phyloP scores from a whole-genome alignment of 2,888 invertebrate species.

The Drosophila pegasa region DNA sequence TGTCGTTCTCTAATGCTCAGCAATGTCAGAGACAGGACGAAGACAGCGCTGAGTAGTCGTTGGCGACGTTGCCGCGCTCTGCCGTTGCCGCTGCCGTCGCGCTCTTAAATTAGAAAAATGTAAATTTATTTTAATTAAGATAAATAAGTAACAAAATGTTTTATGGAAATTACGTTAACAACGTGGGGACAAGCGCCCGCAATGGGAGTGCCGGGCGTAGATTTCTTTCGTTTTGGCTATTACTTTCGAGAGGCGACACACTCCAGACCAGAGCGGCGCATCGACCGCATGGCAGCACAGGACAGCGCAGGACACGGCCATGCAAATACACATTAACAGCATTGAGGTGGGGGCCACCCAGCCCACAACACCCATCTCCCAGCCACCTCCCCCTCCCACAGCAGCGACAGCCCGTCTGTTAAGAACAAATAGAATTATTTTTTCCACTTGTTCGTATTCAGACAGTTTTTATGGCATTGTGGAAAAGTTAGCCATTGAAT shows the following conservation, averaged over 20 bases:
- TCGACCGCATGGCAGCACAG: slow-evolving; percentile 55
- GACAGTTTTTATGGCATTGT: slow-evolving; percentile 53
- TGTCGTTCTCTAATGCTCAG: slow-evolving; percentile 76
- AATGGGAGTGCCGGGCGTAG: slow-evolving; percentile 41
- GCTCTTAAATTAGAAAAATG: slow-evolving; percentile 84
- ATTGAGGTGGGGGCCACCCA: background rate
- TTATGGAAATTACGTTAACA: slow-evolving; percentile 84
- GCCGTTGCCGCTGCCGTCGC: slow-evolving; percentile 57
- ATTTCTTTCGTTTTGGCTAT: slow-evolving; percentile 71
- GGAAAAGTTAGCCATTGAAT: slow-evolving; percentile 51
- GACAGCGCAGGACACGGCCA: slow-evolving; percentile 20
- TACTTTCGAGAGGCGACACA: slow-evolving; percentile 76
- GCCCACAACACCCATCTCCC: no score
- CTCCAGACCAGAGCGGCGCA: slow-evolving; percentile 47
- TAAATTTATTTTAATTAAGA: slow-evolving; percentile 85
- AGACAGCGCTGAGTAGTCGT: slow-evolving; percentile 47
- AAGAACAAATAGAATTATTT: slow-evolving; percentile 66
- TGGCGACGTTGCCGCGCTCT: slow-evolving; percentile 22
- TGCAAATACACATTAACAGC: slow-evolving; percentile 75
- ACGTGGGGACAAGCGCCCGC: slow-evolving; percentile 69
- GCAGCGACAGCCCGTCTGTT: slow-evolving; percentile 11
- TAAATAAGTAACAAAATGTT: slow-evolving; percentile 84
- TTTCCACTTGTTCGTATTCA: slow-evolving; percentile 54
- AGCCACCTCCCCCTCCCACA: no score
- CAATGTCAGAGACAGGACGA: slow-evolving; percentile 21